phyloP scores from a whole-genome alignment of 1,140 invertebrate genomes.

The Scaptomyza montana region DNA sequence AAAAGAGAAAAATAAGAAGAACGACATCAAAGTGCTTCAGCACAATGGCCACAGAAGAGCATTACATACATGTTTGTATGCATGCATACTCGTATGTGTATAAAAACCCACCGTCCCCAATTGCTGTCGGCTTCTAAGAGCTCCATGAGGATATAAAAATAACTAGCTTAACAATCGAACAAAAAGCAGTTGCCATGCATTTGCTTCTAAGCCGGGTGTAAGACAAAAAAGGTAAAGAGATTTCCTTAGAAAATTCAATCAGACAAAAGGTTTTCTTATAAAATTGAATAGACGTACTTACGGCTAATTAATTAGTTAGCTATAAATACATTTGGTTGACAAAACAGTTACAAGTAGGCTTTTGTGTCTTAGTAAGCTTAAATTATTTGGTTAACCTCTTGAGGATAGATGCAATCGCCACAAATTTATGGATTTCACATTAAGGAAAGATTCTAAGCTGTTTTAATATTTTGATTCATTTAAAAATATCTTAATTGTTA shows the following conservation, averaged over 20 bases:
- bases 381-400: too few species aligned
- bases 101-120: too few species aligned
- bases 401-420: too few species aligned
- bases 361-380: neutral
- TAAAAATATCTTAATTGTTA: too few species aligned
- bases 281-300: neutral
- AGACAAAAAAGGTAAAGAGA: neutral
- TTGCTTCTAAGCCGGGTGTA: neutral
- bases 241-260: neutral
- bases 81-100: too few species aligned
- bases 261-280: too few species aligned
- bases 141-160: neutral
- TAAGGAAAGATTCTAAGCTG: too few species aligned
- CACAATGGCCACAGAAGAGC: constrained; percentile 25
- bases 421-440: too few species aligned
- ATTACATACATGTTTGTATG: neutral
- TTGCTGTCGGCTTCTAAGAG: neutral
- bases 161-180: constrained; percentile 3
- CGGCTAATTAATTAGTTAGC: neutral
- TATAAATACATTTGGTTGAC: neutral
- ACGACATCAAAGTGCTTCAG: constrained; percentile 46
- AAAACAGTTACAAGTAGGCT: too few species aligned
- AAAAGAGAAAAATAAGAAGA: constrained; percentile 15
- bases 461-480: too few species aligned
- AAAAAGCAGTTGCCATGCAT: neutral